These are phyloP conservation scores for Augiades crinisus DNA, from an alignment of 2,888 invertebrate species.

Conservation along the genomic window DNA sequence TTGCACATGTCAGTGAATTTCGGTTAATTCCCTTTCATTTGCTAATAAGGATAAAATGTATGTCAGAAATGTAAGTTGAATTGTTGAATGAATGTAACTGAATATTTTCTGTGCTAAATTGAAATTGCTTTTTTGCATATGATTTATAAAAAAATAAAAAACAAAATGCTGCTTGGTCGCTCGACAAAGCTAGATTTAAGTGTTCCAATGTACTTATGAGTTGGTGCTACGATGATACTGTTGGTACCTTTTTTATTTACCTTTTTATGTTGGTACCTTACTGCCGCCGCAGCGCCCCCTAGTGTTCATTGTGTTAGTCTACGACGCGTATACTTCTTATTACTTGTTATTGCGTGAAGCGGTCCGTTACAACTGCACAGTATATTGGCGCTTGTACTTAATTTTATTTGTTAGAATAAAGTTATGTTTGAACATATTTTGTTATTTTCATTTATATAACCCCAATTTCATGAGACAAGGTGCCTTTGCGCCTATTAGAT, in stretches of 20 bases:
- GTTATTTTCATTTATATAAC: neutral
- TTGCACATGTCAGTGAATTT: too few relatives aligned
- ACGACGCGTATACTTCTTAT: conserved; percentile 29
- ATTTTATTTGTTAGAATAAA: conserved; percentile 64
- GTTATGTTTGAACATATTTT: conserved; percentile 48
- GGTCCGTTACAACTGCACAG: conserved; percentile 13
- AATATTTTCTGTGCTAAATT: too few relatives aligned
- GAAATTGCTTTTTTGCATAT: too few relatives aligned
- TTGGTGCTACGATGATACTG: conserved; percentile 59
- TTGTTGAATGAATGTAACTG: too few relatives aligned
- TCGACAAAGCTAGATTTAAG: neutral
- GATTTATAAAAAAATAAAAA: too few relatives aligned
- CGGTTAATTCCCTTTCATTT: too few relatives aligned
- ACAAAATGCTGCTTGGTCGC: conserved; percentile 2
- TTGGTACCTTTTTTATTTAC: too few relatives aligned
- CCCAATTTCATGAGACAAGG: too few relatives aligned
- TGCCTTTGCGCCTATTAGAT: too few relatives aligned
- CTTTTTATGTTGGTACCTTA: conserved; percentile 40
- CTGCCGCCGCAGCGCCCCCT: conserved; percentile 35
- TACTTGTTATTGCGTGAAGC: conserved; percentile 32
- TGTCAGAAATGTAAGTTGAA: too few relatives aligned
- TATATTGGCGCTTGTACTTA: conserved; percentile 60
- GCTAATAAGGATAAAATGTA: too few relatives aligned
- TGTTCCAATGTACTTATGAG: conserved; percentile 44
- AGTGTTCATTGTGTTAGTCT: conserved; percentile 40